A percentile compares a stretch with the other conserved stretches of the same genome.
Conservation (phyloP, 2,113 vertebrate genomes). For the Mustelus asterias region DNA sequence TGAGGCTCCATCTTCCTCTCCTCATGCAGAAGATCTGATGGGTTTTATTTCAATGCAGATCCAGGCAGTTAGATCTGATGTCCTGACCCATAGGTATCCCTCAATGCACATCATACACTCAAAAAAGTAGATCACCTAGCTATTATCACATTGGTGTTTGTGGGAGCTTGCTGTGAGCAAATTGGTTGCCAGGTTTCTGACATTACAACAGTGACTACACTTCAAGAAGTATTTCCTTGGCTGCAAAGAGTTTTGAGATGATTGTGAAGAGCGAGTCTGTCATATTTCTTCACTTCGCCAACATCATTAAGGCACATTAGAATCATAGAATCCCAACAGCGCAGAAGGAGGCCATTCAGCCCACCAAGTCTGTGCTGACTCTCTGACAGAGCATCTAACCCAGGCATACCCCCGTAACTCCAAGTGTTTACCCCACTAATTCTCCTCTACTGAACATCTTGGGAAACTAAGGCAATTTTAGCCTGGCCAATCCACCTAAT, state of each 20-base stretch:
- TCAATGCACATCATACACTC: not conserved
- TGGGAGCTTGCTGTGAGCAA: not conserved
- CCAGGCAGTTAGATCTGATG: not conserved
- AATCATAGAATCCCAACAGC: not conserved
- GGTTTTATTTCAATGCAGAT: too few relatives aligned
- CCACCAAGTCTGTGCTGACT: too few relatives aligned
- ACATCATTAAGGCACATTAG: not conserved
- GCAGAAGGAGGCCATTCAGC: too few relatives aligned
- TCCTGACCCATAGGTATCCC: not conserved
- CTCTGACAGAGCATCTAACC: too few relatives aligned
- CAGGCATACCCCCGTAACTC: too few relatives aligned
- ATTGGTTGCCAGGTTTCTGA: not conserved
- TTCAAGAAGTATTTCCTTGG: not conserved
- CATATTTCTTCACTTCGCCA: not conserved
- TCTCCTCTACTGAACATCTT: too few relatives aligned
- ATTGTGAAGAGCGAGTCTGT: not conserved
- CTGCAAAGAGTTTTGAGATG: not conserved
- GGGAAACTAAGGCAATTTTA: too few relatives aligned
- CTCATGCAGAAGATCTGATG: not conserved
- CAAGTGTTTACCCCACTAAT: too few relatives aligned
- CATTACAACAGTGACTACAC: not conserved
- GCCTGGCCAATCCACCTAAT: too few relatives aligned
- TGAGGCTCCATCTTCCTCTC: not conserved
- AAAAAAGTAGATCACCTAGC: not conserved
- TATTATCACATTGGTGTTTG: not conserved